Conservation (phyloP, 2,113 vertebrate genomes). For the Neotragus moschatus region DNA sequence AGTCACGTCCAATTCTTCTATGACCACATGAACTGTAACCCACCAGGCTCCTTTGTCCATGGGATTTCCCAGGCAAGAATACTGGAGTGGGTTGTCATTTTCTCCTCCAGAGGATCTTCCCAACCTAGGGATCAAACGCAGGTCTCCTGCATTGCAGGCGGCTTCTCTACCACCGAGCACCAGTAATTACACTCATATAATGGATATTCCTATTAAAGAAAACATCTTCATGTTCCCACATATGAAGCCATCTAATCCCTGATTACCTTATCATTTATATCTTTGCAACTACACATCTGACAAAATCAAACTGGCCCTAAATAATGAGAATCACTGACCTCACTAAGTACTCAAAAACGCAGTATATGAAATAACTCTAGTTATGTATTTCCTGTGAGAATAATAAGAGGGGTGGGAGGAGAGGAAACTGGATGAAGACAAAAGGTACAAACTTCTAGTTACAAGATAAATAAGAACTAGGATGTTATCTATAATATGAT, state of each 20-base stretch:
- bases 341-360: neutral
- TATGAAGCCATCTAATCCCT: neutral
- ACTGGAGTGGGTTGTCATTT: neutral
- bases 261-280: neutral
- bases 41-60: neutral
- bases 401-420: neutral
- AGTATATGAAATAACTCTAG: neutral
- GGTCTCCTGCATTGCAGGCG: neutral
- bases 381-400: neutral
- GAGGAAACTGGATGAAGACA: neutral
- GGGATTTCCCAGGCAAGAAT: neutral
- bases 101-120: neutral
- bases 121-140: neutral
- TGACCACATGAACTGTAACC: neutral
- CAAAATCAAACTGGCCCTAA: neutral
- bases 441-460: neutral
- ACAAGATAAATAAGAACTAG: neutral
- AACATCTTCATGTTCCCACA: neutral
- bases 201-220: conserved; percentile 25
- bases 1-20: neutral
- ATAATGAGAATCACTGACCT: neutral
- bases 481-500: neutral
- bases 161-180: neutral
- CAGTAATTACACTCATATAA: neutral
- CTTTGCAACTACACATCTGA: neutral